Base-by-base conservation (phyloP, 1,140 invertebrate genomes). In the Eurosta solidaginis region DNA sequence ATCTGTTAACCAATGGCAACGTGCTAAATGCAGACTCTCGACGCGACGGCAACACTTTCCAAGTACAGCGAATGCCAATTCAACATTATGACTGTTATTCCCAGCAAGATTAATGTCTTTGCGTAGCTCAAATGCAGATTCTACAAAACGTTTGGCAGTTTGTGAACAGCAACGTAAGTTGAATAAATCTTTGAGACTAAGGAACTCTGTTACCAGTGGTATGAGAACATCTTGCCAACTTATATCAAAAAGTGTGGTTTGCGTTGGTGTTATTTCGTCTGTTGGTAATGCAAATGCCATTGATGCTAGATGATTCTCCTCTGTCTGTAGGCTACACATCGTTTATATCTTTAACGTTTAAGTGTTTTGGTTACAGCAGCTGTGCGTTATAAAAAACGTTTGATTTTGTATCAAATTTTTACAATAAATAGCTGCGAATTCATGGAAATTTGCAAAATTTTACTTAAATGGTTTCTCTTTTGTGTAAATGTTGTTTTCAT, bases 141-240 rank as follows among this genome's bases (percentile, higher is more conserved):
- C 84, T 0, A 77, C 82, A 20, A 87, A 83, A 6, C 81, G 78
- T 29, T 78, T 59, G 0, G 81, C 80, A 10, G 87, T 88, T 82
- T 83, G 89, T 0, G 90, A 91, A 63, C 89, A 90, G 80, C 89
- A 89, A 29, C 91, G 88, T 81, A 91, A 87, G 82, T 88, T 89
- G 68, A 91, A 91, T 78, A 90, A 89, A 73, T 91, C 91, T 27
- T 88, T 87, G 2, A 91, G 84, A 6, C 88, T 83, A 22, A 91
- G 81, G 76, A 88, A 85, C 0, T 85, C 84, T n/a, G 90, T 79
- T 52, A 91, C 80, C 76, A 89, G 87, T 0, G 89, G 86, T 22
- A 91, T 88, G 40, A 91, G 83, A 79, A 91, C 89, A 82, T 91
- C 90, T 78, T 91, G 89, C 91, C 91, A 91, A 76, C 88, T 89